A percentile compares a stretch with the other conserved stretches of the same genome.
These are phyloP conservation scores for Andrena haemorrhoa DNA, from an alignment of 2,888 invertebrate genomes.

Conservation along the genomic window DNA sequence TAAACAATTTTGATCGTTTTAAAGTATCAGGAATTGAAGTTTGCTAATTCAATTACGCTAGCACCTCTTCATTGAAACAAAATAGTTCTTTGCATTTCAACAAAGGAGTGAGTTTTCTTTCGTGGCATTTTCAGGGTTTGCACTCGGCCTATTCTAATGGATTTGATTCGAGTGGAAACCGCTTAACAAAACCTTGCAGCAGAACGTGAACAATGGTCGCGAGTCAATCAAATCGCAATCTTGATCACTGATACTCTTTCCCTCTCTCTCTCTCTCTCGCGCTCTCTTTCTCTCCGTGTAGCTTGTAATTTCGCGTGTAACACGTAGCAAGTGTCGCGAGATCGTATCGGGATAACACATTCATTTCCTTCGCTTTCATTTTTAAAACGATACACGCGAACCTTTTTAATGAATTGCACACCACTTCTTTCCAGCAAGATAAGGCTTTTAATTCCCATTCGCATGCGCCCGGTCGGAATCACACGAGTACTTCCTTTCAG, in stretches of 20 bases:
- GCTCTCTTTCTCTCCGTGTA: conserved; percentile 3
- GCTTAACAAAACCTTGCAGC: neutral
- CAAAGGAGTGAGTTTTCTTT: neutral
- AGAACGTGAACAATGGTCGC: conserved; percentile 8
- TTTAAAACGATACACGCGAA: conserved; percentile 18
- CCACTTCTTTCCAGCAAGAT: conserved; percentile 11
- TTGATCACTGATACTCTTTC: conserved; percentile 24
- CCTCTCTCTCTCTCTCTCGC: neutral
- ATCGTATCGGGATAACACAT: conserved; percentile 38
- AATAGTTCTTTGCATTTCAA: neutral
- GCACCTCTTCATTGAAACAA: neutral
- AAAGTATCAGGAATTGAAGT: no score
- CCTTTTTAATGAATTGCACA: conserved; percentile 23
- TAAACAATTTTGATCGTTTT: no score
- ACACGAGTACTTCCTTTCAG: neutral
- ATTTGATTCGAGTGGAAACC: neutral
- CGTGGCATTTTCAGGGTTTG: neutral
- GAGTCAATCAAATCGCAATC: conserved; percentile 27
- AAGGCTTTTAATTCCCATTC: neutral
- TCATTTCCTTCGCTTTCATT: conserved; percentile 46
- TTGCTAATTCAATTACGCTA: no score
- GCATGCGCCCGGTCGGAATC: neutral
- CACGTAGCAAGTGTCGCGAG: conserved; percentile 20
- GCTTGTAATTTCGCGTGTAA: conserved; percentile 39
- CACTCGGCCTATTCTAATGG: neutral